Evolutionary conservation across 2,113 vertebrate genomes (phyloP).

Genomic region (Platichthys stellatus): DNA sequence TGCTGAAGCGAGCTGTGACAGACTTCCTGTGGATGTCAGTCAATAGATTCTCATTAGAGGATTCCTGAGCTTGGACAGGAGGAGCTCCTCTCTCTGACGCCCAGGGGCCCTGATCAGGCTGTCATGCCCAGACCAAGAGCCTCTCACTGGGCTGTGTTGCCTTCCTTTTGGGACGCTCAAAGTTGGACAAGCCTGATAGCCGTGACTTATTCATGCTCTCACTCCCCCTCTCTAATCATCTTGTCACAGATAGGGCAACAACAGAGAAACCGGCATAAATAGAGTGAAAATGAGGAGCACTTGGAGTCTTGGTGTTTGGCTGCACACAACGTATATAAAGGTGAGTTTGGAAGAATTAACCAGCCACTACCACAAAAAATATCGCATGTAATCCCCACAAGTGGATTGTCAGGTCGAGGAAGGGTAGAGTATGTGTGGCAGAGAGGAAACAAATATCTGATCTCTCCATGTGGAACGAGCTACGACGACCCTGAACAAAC

Average conservation of each 20-base stretch:
- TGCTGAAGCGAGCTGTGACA: conserved; percentile 10
- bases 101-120: conserved; percentile 40
- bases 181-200: conserved; percentile 27
- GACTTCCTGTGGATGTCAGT: conserved; percentile 25
- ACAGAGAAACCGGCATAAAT: conserved; percentile 7
- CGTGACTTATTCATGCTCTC: conserved; percentile 61
- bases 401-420: conserved; percentile 53
- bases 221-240: conserved; percentile 39
- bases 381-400: conserved; percentile 68
- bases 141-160: conserved; percentile 33
- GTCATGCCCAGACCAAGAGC: conserved; percentile 45
- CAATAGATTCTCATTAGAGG: conserved; percentile 42
- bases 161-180: conserved; percentile 37
- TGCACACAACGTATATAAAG: background rate
- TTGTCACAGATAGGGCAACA: conserved; percentile 27
- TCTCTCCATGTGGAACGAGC: conserved; percentile 5
- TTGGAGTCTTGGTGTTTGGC: background rate
- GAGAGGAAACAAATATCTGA: conserved; percentile 6
- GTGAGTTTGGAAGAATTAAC: conserved; percentile 39
- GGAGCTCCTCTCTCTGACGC: conserved; percentile 30
- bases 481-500: conserved; percentile 27
- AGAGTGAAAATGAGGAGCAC: background rate
- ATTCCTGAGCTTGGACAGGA: conserved; percentile 32
- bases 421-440: background rate
- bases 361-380: conserved; percentile 28